Base-by-base conservation (phyloP, 1,140 invertebrate species). In the Galendromus occidentalis region DNA sequence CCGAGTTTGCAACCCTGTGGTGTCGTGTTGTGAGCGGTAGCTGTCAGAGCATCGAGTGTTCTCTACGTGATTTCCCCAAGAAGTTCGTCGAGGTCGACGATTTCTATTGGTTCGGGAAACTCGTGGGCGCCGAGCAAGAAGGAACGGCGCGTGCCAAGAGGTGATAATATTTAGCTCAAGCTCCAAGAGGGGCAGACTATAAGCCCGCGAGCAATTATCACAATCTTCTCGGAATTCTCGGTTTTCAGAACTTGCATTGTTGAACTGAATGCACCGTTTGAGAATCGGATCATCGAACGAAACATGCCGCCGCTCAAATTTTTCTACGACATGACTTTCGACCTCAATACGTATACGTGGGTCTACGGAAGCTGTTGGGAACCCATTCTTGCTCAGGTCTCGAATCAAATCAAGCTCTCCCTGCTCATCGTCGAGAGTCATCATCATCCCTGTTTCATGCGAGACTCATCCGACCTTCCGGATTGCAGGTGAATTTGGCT, bases 361-460 rank as follows among this genome's bases (percentile, higher is more conserved):
- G 91, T 91, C 0, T 96, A 98, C 76, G 95, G 94, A 0, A 89
- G 92, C 0, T 98, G 93, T 76, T 99, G 95, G 95, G 95, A 98
- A 73, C 92, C 94, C 0, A 88, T 94, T 0, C 86, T 98, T 69
- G 88, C 93, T 0, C 91, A 98, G 72, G 47, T 30, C 2, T 17
- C 66, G 63, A 44, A 66, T 72, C 64, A 30, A 41, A 47, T 42
- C 30, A 64, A 12, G 45, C n/a, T 28, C 25, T 30, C 28, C n/a
- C n/a, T n/a, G n/a, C n/a, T n/a, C n/a, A n/a, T n/a, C n/a, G n/a
- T 55, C 22, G n/a, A 17, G 17, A 66, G 30, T 1, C 66, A 70
- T 67, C 68, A 7, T 17, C 68, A 41, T 51, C 47, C 39, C 65
- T 69, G 70, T 18, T 17, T n/a, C n/a, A 44, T n/a, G n/a, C n/a